Percentiles rank a stretch among this genome's conserved stretches.
phyloP scores from a whole-genome alignment of 2,113 vertebrate genomes.

The Microcebus griseorufus region DNA sequence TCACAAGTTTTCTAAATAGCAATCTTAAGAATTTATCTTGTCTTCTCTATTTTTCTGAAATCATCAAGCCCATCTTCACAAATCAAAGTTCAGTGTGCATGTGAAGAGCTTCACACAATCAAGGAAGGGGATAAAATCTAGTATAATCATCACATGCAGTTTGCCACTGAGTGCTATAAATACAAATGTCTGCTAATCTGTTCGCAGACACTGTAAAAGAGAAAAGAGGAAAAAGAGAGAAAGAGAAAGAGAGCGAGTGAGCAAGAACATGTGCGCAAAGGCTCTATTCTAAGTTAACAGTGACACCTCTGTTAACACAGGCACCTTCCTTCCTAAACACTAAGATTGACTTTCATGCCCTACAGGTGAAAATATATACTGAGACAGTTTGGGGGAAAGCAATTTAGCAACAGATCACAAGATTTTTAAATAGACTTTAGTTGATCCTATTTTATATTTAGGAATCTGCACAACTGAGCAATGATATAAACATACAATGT shows the following conservation, averaged over 20 bases:
- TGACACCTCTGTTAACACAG: neutral
- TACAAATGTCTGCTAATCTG: neutral
- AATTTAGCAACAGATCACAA: neutral
- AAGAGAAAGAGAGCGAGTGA: neutral
- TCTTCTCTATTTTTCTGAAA: constrained; percentile 31
- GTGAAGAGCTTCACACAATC: neutral
- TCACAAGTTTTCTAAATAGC: neutral
- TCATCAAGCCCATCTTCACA: neutral
- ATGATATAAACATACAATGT: neutral
- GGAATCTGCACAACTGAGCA: neutral
- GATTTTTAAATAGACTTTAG: neutral
- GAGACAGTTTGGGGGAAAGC: neutral
- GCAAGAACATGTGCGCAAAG: neutral
- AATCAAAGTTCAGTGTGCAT: constrained; percentile 3
- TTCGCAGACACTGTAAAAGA: neutral
- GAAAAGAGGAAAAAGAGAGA: neutral
- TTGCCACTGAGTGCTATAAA: neutral
- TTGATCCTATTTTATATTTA: neutral
- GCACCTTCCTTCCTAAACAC: neutral
- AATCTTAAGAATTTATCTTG: constrained; percentile 8
- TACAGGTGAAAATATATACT: neutral
- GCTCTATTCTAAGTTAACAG: neutral
- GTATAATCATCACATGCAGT: neutral
- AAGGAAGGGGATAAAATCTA: neutral
- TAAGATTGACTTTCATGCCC: neutral